Base-by-base conservation (phyloP, 2,888 invertebrate genomes). In the Heliconius cydno region DNA sequence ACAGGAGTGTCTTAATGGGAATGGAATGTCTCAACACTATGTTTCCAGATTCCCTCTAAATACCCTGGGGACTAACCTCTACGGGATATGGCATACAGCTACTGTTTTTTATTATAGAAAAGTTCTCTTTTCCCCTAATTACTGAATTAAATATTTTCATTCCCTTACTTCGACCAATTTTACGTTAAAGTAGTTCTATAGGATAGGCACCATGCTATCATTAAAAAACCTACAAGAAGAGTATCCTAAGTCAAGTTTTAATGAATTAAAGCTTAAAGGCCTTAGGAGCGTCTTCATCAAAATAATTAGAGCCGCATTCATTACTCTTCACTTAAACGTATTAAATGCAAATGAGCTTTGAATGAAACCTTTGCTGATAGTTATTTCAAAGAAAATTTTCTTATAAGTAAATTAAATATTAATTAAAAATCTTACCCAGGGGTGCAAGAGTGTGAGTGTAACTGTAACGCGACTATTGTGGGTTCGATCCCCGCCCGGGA, bases 221-320 rank as follows among this genome's bases (percentile, higher is more conserved):
- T 70, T 70, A 70, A 70, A 70, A 70, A 70, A 70, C 10, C n/a
- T n/a, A 68, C 25, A 68, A 38, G 68, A 41, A 34, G 30, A 73
- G 22, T 57, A 30, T 60, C 57, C 60, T 60, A 15, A 60, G 34
- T 73, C 13, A 38, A 9, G 34, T 25, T 73, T 73, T 57, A 73
- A 60, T 73, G 60, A 73, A 60, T 52, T 60, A 34, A 34, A 60
- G 38, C 38, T 60, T 34, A 34, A 73, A 60, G 60, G 73, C 73
- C 34, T 60, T 38, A 73, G 57, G 15, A 34, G 34, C 60, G n/a
- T 60, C 73, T 60, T 60, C 73, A 60, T 73, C 38, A 73, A 60
- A 73, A 73, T 73, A 73, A 73, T 73, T 73, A 73, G 19, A 57
- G 73, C 73, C 60, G 73, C 73, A 60, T 73, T 73, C 73, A 73